These are phyloP conservation scores for Clupea harengus DNA, from an alignment of 2,113 vertebrate genomes.

Conservation along the genomic window DNA sequence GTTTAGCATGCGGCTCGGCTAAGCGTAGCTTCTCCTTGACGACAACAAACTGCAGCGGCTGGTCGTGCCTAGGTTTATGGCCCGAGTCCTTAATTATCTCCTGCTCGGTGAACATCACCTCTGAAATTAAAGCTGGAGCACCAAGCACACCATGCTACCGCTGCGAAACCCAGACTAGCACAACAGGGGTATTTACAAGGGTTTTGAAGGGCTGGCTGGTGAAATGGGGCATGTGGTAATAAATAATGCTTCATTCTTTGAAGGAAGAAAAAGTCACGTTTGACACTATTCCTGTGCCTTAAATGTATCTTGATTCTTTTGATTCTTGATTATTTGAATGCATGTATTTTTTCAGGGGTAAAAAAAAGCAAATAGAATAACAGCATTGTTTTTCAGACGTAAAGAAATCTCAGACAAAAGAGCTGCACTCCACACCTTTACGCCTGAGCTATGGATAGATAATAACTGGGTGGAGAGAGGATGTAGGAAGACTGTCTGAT, in stretches of 20 bases:
- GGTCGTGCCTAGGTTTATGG: conserved; percentile 39
- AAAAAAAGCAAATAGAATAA: background rate
- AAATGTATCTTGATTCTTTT: background rate
- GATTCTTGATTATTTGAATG: background rate
- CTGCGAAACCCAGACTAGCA: background rate
- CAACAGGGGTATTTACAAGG: conserved; percentile 2
- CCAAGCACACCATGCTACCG: background rate
- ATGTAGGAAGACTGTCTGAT: background rate
- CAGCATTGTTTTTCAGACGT: background rate
- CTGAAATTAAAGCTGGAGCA: conserved; percentile 35
- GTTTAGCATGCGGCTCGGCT: conserved; percentile 39
- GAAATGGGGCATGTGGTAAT: no score
- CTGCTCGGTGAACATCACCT: conserved; percentile 30
- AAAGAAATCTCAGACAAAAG: background rate
- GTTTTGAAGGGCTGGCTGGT: no score
- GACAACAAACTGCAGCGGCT: conserved; percentile 45
- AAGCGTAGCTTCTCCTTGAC: conserved; percentile 25
- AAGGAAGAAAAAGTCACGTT: background rate
- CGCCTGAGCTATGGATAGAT: background rate
- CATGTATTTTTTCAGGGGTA: background rate
- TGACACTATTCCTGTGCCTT: background rate
- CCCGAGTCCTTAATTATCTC: conserved; percentile 41
- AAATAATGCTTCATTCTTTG: background rate
- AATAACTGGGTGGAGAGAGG: background rate
- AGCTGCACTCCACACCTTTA: background rate